A percentile compares a stretch with the other conserved stretches of the same genome.
Evolutionary conservation across 2,888 invertebrate genomes (phyloP).

Genomic region (Tetranychus piercei): DNA sequence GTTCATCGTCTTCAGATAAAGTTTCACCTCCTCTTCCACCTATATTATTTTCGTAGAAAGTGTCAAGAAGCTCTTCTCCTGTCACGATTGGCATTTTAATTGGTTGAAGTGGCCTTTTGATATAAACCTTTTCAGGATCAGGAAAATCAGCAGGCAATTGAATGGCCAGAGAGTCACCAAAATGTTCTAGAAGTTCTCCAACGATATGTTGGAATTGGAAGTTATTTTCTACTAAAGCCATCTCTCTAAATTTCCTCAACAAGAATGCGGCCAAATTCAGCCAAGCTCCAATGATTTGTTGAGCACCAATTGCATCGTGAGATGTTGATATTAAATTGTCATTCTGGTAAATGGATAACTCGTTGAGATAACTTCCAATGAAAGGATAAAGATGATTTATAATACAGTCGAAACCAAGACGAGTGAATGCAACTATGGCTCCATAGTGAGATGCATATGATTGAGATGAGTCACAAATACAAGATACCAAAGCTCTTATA

Average conservation of each 20-base stretch:
- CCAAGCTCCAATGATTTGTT: slow-evolving; percentile 32
- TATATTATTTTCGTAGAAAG: slow-evolving; percentile 22
- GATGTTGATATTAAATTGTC: slow-evolving; percentile 3
- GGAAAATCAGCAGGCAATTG: slow-evolving; percentile 18
- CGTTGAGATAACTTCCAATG: slow-evolving; percentile 29
- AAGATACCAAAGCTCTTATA: slow-evolving; percentile 30
- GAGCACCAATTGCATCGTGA: slow-evolving; percentile 29
- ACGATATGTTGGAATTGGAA: slow-evolving; percentile 26
- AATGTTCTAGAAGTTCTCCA: slow-evolving; percentile 31
- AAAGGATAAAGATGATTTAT: slow-evolving; percentile 29
- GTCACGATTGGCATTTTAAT: slow-evolving; percentile 18
- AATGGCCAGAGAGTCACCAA: slow-evolving; percentile 31
- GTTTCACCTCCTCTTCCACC: background rate
- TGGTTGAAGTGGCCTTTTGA: background rate
- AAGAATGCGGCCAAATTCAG: slow-evolving; percentile 9
- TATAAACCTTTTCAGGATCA: slow-evolving; percentile 26
- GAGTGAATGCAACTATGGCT: slow-evolving; percentile 31
- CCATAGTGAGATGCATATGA: slow-evolving; percentile 34
- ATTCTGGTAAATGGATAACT: background rate
- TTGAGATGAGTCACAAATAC: slow-evolving; percentile 30
- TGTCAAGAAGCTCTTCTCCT: slow-evolving; percentile 30
- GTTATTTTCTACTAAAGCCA: background rate
- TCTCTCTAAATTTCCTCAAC: slow-evolving; percentile 5
- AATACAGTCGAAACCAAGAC: slow-evolving; percentile 31
- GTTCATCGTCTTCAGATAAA: slow-evolving; percentile 22